These are phyloP conservation scores for Baryphthengus martii DNA, from an alignment of 2,113 vertebrate genomes.

Conservation along the genomic window DNA sequence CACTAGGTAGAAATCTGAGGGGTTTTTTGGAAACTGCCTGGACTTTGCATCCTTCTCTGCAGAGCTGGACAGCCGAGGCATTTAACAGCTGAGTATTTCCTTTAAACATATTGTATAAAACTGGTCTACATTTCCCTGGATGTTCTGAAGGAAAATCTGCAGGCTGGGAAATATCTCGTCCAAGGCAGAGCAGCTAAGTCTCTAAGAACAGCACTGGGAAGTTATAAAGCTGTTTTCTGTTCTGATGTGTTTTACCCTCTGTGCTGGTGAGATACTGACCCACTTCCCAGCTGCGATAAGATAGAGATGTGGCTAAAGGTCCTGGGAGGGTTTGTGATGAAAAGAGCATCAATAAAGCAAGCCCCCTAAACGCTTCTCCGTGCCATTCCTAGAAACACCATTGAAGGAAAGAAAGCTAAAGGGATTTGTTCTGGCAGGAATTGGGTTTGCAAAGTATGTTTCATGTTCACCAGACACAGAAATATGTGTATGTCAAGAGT, in stretches of 20 bases:
- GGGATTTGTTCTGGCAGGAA: neutral
- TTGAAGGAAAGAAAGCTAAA: neutral
- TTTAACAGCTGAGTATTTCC: neutral
- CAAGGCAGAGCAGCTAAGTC: neutral
- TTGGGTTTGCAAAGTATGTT: neutral
- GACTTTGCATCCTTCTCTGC: neutral
- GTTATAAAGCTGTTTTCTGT: neutral
- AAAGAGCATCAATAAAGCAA: neutral
- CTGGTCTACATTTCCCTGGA: neutral
- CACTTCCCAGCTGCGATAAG: neutral
- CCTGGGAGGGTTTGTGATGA: neutral
- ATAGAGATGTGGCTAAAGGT: neutral
- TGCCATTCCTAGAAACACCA: neutral
- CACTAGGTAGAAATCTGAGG: neutral
- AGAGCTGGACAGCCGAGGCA: neutral
- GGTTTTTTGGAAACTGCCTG: neutral
- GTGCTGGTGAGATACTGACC: neutral
- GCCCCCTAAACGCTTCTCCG: neutral
- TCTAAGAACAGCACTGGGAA: rapidly evolving
- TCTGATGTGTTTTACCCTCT: rapidly evolving
- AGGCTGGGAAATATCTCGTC: neutral
- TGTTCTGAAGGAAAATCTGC: neutral
- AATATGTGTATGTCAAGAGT: neutral
- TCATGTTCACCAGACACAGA: neutral
- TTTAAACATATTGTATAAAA: neutral